These are phyloP conservation scores for Lordiphosa fenestrarum DNA, from an alignment of 2,888 invertebrate genomes.

Conservation along the genomic window DNA sequence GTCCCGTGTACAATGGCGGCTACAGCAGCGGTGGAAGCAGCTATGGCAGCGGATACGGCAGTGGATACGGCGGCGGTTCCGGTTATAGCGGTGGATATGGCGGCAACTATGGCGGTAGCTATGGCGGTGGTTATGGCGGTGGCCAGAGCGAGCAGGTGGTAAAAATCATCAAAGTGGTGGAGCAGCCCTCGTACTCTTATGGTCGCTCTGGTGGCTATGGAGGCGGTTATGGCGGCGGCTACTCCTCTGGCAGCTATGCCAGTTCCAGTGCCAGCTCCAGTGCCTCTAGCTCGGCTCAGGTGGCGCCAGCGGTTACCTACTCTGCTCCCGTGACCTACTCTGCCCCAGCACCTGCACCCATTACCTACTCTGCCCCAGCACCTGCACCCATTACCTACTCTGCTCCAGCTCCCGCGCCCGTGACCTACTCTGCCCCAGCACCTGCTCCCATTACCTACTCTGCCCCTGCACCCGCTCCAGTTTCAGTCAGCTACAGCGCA, in stretches of 20 bases:
- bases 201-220: slow-evolving; percentile 32
- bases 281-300: slow-evolving; percentile 34
- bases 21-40: slow-evolving; percentile 18
- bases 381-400: slow-evolving; percentile 23
- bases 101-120: slow-evolving; percentile 25
- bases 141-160: slow-evolving; percentile 55
- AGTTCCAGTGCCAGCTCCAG: slow-evolving; percentile 46
- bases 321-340: slow-evolving; percentile 36
- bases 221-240: slow-evolving; percentile 32
- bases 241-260: slow-evolving; percentile 26
- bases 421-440: slow-evolving; percentile 11
- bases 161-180: slow-evolving; percentile 73
- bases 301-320: slow-evolving; percentile 22
- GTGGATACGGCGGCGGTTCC: slow-evolving; percentile 20
- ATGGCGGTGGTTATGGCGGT: slow-evolving; percentile 33
- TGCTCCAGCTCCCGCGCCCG: slow-evolving; percentile 15
- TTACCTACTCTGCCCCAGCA: slow-evolving; percentile 35
- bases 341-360: slow-evolving; percentile 38
- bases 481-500: neutral
- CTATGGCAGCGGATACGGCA: slow-evolving; percentile 24
- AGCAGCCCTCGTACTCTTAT: slow-evolving; percentile 58
- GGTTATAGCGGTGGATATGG: slow-evolving; percentile 21
- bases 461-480: slow-evolving; percentile 18
- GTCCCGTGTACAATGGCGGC: slow-evolving; percentile 51
- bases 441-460: slow-evolving; percentile 7